phyloP scores from a whole-genome alignment of 2,797 vertebrate species.

The Sebastes taczanowskii region DNA sequence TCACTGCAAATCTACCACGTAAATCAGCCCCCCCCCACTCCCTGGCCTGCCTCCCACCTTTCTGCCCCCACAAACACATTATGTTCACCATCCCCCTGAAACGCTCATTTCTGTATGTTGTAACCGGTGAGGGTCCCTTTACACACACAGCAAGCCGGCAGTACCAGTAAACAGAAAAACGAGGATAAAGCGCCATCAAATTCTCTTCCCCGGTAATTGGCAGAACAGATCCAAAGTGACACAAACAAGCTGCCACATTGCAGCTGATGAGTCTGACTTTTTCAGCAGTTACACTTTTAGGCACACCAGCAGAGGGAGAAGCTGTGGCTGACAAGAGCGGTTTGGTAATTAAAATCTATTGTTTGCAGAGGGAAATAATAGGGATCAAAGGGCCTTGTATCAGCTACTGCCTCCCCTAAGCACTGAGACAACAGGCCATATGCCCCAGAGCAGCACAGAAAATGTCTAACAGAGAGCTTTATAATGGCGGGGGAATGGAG shows the following conservation, averaged over 20 bases:
- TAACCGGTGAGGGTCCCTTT: conserved; percentile 29
- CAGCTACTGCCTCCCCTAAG: conserved; percentile 63
- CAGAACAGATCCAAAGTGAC: conserved; percentile 47
- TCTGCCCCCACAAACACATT: conserved; percentile 34
- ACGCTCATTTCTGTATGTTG: conserved; percentile 25
- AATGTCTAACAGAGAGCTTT: conserved; percentile 61
- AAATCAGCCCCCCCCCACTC: conserved; percentile 68
- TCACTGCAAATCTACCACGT: conserved; percentile 71
- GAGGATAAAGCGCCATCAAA: conserved; percentile 32
- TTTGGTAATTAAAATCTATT: conserved; percentile 77
- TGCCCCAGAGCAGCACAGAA: conserved; percentile 52
- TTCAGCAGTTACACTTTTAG: conserved; percentile 41
- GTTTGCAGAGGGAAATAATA: conserved; percentile 73
- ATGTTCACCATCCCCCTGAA: conserved; percentile 12
- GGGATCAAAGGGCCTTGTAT: conserved; percentile 73
- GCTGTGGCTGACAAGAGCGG: conserved; percentile 49
- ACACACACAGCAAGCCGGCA: conserved; percentile 20
- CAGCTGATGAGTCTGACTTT: conserved; percentile 56
- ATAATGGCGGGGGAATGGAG: conserved; percentile 39
- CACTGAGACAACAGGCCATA: conserved; percentile 66
- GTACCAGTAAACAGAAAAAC: conserved; percentile 16
- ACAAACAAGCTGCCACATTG: conserved; percentile 56
- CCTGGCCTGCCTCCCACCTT: conserved; percentile 6
- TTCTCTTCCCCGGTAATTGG: conserved; percentile 52
- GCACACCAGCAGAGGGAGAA: conserved; percentile 45